Percentiles rank a stretch among this genome's conserved stretches.
These are phyloP conservation scores for Bergia puertoricense DNA, from an alignment of 92 coral and sea anemone genomes.

Conservation along the genomic window DNA sequence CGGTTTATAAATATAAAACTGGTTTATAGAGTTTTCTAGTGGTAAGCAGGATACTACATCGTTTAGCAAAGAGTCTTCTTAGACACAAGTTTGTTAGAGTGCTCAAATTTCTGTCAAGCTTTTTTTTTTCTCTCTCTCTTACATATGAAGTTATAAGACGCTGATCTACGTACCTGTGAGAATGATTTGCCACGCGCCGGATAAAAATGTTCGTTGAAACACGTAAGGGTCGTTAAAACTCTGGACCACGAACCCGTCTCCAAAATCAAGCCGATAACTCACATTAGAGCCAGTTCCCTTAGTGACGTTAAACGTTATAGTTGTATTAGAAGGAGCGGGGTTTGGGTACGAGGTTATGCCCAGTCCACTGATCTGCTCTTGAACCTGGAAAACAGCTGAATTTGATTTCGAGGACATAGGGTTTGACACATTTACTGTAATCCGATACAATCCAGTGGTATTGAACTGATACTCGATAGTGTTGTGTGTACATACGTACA, in stretches of 20 bases:
- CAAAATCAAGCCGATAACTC: conserved; percentile 72
- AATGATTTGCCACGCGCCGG: conserved; percentile 75
- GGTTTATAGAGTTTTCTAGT: too few species aligned
- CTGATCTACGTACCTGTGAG: conserved; percentile 38
- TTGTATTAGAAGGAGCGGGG: conserved; percentile 81
- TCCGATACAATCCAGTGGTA: conserved; percentile 53
- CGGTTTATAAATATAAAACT: too few species aligned
- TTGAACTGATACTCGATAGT: conserved; percentile 61
- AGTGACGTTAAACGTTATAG: conserved; percentile 69
- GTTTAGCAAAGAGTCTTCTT: too few species aligned
- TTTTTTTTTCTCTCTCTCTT: too few species aligned
- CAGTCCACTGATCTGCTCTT: conserved; percentile 65
- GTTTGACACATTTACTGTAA: conserved; percentile 79
- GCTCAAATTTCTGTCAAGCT: too few species aligned
- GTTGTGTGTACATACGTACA: conserved; percentile 53
- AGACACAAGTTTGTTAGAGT: too few species aligned
- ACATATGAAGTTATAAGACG: too few species aligned
- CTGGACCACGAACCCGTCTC: conserved; percentile 67
- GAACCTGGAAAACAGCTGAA: conserved; percentile 65
- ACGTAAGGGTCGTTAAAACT: conserved; percentile 48
- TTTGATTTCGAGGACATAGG: conserved; percentile 61
- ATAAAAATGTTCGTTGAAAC: conserved; percentile 69
- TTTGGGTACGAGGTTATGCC: conserved; percentile 71
- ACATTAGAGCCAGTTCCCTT: conserved; percentile 77
- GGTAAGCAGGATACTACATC: too few species aligned